Evolutionary conservation across 2,888 invertebrate species (phyloP).

Genomic region (Pyralis farinalis): DNA sequence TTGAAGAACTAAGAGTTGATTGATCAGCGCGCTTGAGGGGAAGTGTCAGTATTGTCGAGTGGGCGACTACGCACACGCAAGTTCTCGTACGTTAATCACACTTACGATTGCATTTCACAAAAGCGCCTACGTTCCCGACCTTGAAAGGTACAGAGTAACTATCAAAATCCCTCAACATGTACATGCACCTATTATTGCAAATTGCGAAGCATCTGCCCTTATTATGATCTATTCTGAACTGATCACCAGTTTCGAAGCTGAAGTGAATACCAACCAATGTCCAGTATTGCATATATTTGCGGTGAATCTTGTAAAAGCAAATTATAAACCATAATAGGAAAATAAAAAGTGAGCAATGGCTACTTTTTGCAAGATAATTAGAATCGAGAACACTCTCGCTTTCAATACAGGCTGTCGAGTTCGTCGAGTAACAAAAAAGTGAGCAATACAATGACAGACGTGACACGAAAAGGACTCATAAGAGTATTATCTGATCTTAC

Average conservation of each 20-base stretch:
- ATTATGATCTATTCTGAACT: neutral
- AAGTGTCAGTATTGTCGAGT: neutral
- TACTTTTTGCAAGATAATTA: slow-evolving; percentile 20
- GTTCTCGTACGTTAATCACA: neutral
- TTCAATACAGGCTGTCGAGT: slow-evolving; percentile 24
- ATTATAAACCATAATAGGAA: neutral
- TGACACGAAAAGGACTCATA: neutral
- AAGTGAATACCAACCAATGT: neutral
- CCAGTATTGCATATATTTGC: slow-evolving; percentile 2
- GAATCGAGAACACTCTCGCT: slow-evolving; percentile 28
- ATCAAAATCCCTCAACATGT: slow-evolving; percentile 1
- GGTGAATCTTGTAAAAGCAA: neutral
- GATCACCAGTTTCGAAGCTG: neutral
- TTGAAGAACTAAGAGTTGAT: no score
- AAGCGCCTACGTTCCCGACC: neutral
- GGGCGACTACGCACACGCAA: neutral
- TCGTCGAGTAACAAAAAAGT: slow-evolving; percentile 2
- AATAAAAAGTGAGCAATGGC: neutral
- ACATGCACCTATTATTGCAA: slow-evolving; percentile 5
- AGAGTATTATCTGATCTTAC: neutral
- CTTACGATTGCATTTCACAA: neutral
- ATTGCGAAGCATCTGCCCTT: slow-evolving; percentile 2
- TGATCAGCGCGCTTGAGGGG: no score
- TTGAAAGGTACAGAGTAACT: neutral
- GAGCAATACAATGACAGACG: neutral